Base-by-base conservation (phyloP, 2,113 vertebrate species). In the Australoheros scitulus region DNA sequence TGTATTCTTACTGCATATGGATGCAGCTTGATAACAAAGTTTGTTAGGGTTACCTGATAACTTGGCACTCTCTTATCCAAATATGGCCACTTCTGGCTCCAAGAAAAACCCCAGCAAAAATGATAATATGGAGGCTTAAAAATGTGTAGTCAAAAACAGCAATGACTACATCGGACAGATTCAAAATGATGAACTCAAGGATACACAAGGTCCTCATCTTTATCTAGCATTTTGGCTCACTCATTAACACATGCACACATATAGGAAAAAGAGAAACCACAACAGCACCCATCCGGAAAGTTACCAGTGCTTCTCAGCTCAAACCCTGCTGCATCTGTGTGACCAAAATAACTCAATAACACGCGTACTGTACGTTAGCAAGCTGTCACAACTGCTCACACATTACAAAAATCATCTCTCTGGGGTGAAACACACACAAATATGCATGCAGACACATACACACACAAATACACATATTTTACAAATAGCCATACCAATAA, bases 321-420 rank as follows among this genome's bases (percentile, higher is more conserved):
- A 83, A 86, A 85, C 70, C 85, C 84, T 0, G 64, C 80, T 90
- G 85, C 13, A 52, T 65, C 15, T 68, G 22, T 82, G 72, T 10
- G 60, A 89, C 84, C 59, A 29, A 91, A 93, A 94, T 87, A 92
- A 88, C 82, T 64, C 74, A 75, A 58, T 41, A 79, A 82, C 79
- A 88, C 86, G 65, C 43, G 9, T 61, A 82, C 41, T 84, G 79
- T 86, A 93, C 85, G 92, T 91, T 91, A 90, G 58, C 86, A 76
- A 61, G 50, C 56, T 90, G 83, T 91, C 91, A 93, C 58, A 82
- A 65, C 63, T 20, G 32, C 82, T 83, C 81, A 81, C 81, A 77
- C 77, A 79, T 86, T 70, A 87, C 64, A 3, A 89, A 81, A 76
- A 85, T 36, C 14, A 80, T 57, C 6, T 52, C 58, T 50, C 24